phyloP scores from a whole-genome alignment of 2,797 vertebrate genomes.

The Accipiter superciliosus region DNA sequence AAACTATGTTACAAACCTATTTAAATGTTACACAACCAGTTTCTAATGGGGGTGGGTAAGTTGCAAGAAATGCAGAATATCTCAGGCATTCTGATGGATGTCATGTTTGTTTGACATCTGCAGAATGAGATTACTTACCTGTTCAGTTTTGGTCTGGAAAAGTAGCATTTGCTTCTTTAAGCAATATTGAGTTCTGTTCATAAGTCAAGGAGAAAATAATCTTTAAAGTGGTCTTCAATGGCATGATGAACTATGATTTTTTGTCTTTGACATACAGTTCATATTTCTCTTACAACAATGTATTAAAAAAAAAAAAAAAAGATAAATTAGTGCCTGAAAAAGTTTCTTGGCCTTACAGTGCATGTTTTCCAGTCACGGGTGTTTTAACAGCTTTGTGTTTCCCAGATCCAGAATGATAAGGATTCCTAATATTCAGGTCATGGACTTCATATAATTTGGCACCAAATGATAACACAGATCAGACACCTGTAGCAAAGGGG shows the following conservation, averaged over 20 bases:
- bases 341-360: not conserved
- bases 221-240: not conserved
- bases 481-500: not conserved
- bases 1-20: not conserved
- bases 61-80: not conserved
- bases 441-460: not conserved
- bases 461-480: not conserved
- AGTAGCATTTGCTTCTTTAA: not conserved
- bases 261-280: not conserved
- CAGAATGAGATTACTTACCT: not conserved
- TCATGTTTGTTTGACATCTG: not conserved
- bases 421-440: not conserved
- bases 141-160: not conserved
- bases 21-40: not conserved
- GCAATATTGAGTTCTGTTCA: not conserved
- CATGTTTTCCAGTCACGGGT: not conserved
- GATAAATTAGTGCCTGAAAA: not conserved
- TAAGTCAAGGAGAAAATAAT: not conserved
- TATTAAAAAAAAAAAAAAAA: not conserved
- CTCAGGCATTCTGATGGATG: not conserved
- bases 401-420: not conserved
- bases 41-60: not conserved
- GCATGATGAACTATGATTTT: not conserved
- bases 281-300: not conserved
- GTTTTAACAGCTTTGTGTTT: not conserved